Evolutionary conservation across 2,888 invertebrate genomes (phyloP).

Genomic region (Caenorhabditis afra): DNA sequence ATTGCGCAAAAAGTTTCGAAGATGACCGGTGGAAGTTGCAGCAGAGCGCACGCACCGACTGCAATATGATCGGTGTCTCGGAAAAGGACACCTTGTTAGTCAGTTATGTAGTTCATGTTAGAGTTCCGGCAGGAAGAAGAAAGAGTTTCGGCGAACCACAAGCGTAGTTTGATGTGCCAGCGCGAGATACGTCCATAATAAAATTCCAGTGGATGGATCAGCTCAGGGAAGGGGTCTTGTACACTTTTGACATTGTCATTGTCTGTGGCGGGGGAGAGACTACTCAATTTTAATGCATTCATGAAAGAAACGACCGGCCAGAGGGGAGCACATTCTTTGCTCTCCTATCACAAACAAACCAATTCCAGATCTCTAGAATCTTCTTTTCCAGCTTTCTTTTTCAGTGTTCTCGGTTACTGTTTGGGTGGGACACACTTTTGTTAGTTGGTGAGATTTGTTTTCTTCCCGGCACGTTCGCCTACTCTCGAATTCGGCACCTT

Average conservation of each 20-base stretch:
- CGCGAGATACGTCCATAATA: too few relatives aligned
- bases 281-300: conserved; percentile 56
- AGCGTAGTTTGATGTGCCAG: too few relatives aligned
- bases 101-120: neutral
- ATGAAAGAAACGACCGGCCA: conserved; percentile 48
- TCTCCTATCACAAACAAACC: conserved; percentile 49
- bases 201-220: neutral
- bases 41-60: conserved; percentile 25
- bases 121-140: conserved; percentile 13
- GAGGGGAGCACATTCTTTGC: conserved; percentile 21
- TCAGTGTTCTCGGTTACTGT: neutral
- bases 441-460: conserved; percentile 13
- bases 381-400: neutral
- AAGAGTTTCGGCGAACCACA: neutral
- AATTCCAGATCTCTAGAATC: conserved; percentile 13
- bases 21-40: conserved; percentile 21
- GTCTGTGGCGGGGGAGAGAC: conserved; percentile 35
- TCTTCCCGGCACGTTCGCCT: conserved; percentile 10
- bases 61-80: conserved; percentile 30
- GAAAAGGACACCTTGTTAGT: conserved; percentile 25
- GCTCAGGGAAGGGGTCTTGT: conserved; percentile 21
- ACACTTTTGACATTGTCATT: conserved; percentile 56
- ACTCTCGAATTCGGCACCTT: conserved; percentile 25
- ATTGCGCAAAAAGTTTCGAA: neutral
- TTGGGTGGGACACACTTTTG: neutral